Evolutionary conservation across 1,140 invertebrate species (phyloP).

Genomic region (Drosophila erecta): DNA sequence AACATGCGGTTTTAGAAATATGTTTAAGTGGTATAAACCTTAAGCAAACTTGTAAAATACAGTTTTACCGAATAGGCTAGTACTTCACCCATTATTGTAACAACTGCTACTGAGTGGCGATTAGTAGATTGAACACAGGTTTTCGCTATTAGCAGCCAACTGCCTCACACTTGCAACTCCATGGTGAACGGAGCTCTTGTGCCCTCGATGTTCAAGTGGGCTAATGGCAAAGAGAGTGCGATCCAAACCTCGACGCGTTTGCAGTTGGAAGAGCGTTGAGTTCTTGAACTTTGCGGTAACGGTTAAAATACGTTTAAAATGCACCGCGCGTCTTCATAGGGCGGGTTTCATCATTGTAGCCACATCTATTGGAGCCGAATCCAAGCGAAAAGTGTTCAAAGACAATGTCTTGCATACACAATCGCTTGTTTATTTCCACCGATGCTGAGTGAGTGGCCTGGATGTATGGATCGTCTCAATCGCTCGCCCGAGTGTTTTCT

Average conservation of each 20-base stretch:
- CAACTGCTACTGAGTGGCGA: conserved; percentile 6
- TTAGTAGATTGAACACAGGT: conserved; percentile 29
- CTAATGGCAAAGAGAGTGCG: conserved; percentile 39
- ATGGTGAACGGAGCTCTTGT: conserved; percentile 26
- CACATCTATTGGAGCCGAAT: conserved; percentile 42
- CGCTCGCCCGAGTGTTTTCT: conserved; percentile 17
- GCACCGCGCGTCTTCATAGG: conserved; percentile 39
- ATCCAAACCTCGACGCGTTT: conserved; percentile 11
- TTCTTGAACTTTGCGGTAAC: conserved; percentile 51
- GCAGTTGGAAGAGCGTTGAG: conserved; percentile 33
- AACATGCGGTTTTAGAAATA: too few species aligned
- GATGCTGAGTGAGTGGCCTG: conserved; percentile 1
- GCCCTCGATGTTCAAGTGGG: conserved; percentile 42
- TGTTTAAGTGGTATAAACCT: too few species aligned
- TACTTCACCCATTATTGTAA: not conserved
- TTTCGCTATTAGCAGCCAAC: conserved; percentile 33
- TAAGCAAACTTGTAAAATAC: too few species aligned
- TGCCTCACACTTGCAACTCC: conserved; percentile 17
- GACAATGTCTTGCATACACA: conserved; percentile 69
- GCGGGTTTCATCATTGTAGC: conserved; percentile 55
- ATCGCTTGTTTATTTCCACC: conserved; percentile 63
- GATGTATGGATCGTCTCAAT: conserved; percentile 28
- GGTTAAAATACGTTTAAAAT: conserved; percentile 59
- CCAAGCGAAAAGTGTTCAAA: conserved; percentile 36
- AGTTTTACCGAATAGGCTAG: not conserved